Conservation (phyloP, 2,888 invertebrate genomes). For the Subacronicta megacephala region DNA sequence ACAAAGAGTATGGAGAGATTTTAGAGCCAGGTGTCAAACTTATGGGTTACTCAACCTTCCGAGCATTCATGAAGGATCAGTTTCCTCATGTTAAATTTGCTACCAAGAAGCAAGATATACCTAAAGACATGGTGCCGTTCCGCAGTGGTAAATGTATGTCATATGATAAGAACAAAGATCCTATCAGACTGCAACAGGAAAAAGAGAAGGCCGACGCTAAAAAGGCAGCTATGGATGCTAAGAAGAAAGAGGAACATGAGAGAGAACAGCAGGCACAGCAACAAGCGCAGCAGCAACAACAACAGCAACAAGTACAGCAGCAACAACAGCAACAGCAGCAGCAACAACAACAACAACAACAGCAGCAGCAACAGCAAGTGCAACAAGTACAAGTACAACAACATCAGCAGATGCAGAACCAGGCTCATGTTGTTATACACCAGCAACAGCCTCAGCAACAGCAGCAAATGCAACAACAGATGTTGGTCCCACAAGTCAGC, state of each 20-base stretch:
- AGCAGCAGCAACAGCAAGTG: constrained; percentile 81
- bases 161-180: constrained; percentile 88
- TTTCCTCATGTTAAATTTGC: constrained; percentile 94
- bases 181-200: constrained; percentile 84
- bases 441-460: constrained; percentile 79
- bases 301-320: constrained; percentile 71
- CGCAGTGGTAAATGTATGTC: constrained; percentile 89
- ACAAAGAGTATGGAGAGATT: constrained; percentile 93
- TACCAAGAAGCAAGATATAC: constrained; percentile 87
- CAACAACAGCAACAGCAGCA: constrained; percentile 76
- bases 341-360: constrained; percentile 79
- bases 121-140: constrained; percentile 86
- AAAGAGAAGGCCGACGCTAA: constrained; percentile 87
- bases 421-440: constrained; percentile 83
- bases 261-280: constrained; percentile 81
- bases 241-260: constrained; percentile 86
- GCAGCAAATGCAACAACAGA: constrained; percentile 83
- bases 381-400: constrained; percentile 84
- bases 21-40: constrained; percentile 92
- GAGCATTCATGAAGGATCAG: constrained; percentile 95
- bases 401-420: constrained; percentile 82
- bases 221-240: constrained; percentile 86
- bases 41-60: constrained; percentile 95
- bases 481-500: constrained; percentile 86
- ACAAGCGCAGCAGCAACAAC: constrained; percentile 76